phyloP scores from a whole-genome alignment of 1,140 invertebrate species.

The Hypsibius dujardini region DNA sequence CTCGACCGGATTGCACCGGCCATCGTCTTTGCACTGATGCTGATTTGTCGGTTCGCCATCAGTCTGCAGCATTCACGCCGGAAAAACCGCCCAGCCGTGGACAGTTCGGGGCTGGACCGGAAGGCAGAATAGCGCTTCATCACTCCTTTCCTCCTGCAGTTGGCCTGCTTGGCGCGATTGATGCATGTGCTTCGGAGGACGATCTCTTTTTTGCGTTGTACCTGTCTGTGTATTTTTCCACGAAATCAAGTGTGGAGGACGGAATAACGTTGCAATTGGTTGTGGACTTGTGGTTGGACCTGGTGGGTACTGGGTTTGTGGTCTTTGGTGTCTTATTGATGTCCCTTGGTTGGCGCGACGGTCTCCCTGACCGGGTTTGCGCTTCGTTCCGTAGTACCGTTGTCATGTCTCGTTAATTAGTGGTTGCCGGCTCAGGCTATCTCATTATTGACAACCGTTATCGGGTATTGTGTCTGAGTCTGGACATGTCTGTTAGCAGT shows the following conservation, averaged over 20 bases:
- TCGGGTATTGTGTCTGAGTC: too few species aligned
- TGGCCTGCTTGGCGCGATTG: too few species aligned
- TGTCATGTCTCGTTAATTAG: too few species aligned
- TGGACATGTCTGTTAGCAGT: too few species aligned
- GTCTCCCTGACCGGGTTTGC: too few species aligned
- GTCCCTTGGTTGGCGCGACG: too few species aligned
- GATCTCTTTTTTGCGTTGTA: not conserved
- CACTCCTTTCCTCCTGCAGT: not conserved
- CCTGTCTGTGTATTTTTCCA: not conserved
- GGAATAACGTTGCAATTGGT: not conserved
- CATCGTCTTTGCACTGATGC: constrained; percentile 16
- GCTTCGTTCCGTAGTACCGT: too few species aligned
- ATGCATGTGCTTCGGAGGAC: not conserved
- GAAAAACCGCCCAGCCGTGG: not conserved
- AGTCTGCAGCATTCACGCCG: not conserved
- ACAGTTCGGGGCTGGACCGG: not conserved
- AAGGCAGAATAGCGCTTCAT: not conserved
- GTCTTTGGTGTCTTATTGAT: too few species aligned
- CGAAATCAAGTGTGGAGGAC: not conserved
- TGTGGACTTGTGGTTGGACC: too few species aligned
- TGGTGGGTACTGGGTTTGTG: not conserved
- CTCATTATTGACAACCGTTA: too few species aligned
- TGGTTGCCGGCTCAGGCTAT: too few species aligned
- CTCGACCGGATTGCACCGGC: constrained; percentile 9
- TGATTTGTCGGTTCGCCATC: constrained; percentile 11